Base-by-base conservation (phyloP, 1,140 invertebrate genomes). In the Propsilocerus akamusi region DNA sequence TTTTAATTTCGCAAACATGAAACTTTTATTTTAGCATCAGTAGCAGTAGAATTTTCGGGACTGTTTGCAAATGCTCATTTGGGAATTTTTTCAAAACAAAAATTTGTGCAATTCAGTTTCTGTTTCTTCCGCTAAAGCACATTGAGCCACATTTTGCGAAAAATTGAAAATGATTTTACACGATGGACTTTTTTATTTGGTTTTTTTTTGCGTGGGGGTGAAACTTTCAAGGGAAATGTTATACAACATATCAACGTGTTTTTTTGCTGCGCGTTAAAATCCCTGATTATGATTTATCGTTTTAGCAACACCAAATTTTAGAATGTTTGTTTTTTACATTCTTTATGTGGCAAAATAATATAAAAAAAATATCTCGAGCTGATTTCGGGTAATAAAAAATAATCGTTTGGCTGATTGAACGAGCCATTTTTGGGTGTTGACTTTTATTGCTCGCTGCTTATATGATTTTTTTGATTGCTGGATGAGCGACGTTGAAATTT, bases 121-220 rank as follows among this genome's bases (percentile, higher is more conserved):
- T n/a, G n/a, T n/a, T n/a, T n/a, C n/a, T n/a, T n/a, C n/a, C n/a
- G n/a, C n/a, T n/a, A n/a, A n/a, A n/a, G n/a, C n/a, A n/a, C n/a
- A n/a, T n/a, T n/a, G n/a, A n/a, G n/a, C n/a, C n/a, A n/a, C n/a
- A n/a, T n/a, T n/a, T n/a, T n/a, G n/a, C n/a, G 34, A 41, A 41
- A 41, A 41, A 41, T 41, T 41, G 34, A 41, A 41, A 41, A 41
- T 41, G 14, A 41, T 41, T 41, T 41, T 41, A 41, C 34, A 41
- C 34, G 22, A 8, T 20, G 34, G 34, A 41, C 34, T 41, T 17
- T 20, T 4, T 30, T n/a, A 7, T 20, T 14, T 41, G 34, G 34
- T 41, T 41, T 41, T n/a, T 8, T 12, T n/a, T n/a, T n/a, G 20
- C n/a, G 20, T 41, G 17, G 34, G n/a, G 34, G 12, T 17, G 34